Evolutionary conservation across 2,797 vertebrate genomes (phyloP).

Genomic region (Carapus acus): DNA sequence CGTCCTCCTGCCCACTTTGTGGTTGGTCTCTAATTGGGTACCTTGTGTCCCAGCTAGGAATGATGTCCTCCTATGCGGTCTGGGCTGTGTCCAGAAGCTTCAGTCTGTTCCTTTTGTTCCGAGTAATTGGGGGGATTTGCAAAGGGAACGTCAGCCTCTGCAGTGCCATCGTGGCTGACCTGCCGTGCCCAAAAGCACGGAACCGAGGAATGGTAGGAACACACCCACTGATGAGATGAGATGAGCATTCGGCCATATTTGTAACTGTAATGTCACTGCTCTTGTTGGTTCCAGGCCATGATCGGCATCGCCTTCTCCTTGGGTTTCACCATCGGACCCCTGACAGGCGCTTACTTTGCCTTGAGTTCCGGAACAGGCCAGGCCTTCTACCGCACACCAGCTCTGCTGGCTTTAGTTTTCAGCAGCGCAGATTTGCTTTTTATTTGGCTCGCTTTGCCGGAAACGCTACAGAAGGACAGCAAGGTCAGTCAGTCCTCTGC

Average conservation of each 20-base stretch:
- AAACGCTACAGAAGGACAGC: conserved; percentile 79
- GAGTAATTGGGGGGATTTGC: conserved; percentile 87
- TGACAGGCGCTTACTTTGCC: conserved; percentile 88
- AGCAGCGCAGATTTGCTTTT: conserved; percentile 80
- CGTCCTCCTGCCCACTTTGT: too few relatives aligned
- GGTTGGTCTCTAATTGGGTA: conserved; percentile 20
- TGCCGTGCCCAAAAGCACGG: conserved; percentile 79
- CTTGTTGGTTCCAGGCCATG: conserved; percentile 77
- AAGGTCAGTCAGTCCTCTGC: conserved; percentile 72
- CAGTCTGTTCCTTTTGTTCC: conserved; percentile 87
- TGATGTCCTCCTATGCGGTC: conserved; percentile 84
- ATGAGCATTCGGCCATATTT: not conserved
- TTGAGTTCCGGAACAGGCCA: conserved; percentile 62
- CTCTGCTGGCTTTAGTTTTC: conserved; percentile 80
- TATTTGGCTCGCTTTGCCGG: conserved; percentile 85
- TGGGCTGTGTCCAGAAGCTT: conserved; percentile 91
- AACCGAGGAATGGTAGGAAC: conserved; percentile 90
- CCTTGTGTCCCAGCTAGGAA: conserved; percentile 75
- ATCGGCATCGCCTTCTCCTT: conserved; percentile 93
- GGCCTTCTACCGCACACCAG: conserved; percentile 76
- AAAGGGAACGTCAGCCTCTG: conserved; percentile 95
- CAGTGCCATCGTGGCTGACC: conserved; percentile 87
- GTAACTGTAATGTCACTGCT: not conserved
- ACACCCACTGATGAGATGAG: not conserved
- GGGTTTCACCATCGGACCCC: conserved; percentile 91